Percentiles rank a stretch among this genome's conserved stretches.
Conservation (phyloP, 1,140 invertebrate species). For the Solenopsis invicta region DNA sequence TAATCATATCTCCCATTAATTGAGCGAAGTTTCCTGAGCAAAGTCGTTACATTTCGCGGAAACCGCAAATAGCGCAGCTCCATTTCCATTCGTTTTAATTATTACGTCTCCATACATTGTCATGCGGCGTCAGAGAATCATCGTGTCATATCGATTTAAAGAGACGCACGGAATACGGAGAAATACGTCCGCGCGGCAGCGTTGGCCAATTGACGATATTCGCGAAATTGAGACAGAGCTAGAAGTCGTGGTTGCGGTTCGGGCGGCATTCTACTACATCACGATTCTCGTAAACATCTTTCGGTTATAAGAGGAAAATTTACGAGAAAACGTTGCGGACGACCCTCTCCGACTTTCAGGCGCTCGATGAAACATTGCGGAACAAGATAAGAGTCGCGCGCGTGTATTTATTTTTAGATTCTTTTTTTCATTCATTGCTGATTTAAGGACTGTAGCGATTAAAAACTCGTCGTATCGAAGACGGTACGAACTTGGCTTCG, state of each 20-base stretch:
- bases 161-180: not conserved
- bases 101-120: constrained; percentile 17
- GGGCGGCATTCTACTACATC: not conserved
- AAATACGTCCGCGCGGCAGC: not conserved
- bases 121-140: not conserved
- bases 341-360: not conserved
- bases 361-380: not conserved
- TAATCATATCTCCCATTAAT: constrained; percentile 50
- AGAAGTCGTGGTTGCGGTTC: not conserved
- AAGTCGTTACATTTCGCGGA: constrained; percentile 30
- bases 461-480: not conserved
- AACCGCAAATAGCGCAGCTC: constrained; percentile 34
- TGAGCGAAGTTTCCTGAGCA: constrained; percentile 51
- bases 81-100: constrained; percentile 43
- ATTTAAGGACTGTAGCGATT: not conserved
- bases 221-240: constrained; percentile 28
- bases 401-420: not conserved
- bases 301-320: not conserved
- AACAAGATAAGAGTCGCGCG: not conserved
- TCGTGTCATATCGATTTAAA: constrained; percentile 36
- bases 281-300: constrained; percentile 32
- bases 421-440: not conserved
- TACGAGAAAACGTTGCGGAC: not conserved
- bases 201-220: not conserved
- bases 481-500: not conserved